Evolutionary conservation across 2,113 vertebrate genomes (phyloP).

Genomic region (Lamprologus lemairii): DNA sequence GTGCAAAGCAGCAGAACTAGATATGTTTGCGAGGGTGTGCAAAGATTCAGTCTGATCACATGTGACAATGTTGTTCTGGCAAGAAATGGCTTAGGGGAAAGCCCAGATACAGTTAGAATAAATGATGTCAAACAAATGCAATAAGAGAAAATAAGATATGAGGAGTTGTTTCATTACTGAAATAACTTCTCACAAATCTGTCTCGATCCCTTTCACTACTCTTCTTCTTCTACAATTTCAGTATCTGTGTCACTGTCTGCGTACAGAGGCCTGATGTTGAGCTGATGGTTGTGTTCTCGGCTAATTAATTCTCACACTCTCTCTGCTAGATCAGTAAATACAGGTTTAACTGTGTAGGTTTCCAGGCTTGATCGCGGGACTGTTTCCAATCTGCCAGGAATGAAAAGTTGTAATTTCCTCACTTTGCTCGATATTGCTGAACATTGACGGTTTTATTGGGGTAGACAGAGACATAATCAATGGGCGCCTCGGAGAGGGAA

Average conservation of each 20-base stretch:
- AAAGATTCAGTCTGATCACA: not conserved
- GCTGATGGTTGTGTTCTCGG: not conserved
- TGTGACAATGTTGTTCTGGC: not conserved
- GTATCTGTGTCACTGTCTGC: not conserved
- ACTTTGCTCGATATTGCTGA: slow-evolving; percentile 51
- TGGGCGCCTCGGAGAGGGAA: slow-evolving; percentile 56
- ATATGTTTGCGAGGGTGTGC: slow-evolving; percentile 16
- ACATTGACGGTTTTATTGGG: slow-evolving; percentile 65
- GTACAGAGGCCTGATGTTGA: not conserved
- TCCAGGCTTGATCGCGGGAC: not conserved
- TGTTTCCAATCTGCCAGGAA: slow-evolving; percentile 49
- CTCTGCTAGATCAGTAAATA: not conserved
- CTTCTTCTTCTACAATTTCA: not conserved
- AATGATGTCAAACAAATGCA: not conserved
- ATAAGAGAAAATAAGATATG: not conserved
- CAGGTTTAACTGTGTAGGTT: not conserved
- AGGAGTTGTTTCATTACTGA: not conserved
- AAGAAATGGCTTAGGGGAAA: not conserved
- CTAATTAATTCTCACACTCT: slow-evolving; percentile 6
- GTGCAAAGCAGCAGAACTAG: not conserved
- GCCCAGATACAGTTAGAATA: not conserved
- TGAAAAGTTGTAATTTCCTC: slow-evolving; percentile 52
- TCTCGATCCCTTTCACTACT: not conserved
- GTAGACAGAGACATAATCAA: slow-evolving; percentile 65
- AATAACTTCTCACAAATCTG: not conserved